phyloP scores from a whole-genome alignment of 2,888 invertebrate genomes.

The Synergus gifuensis region DNA sequence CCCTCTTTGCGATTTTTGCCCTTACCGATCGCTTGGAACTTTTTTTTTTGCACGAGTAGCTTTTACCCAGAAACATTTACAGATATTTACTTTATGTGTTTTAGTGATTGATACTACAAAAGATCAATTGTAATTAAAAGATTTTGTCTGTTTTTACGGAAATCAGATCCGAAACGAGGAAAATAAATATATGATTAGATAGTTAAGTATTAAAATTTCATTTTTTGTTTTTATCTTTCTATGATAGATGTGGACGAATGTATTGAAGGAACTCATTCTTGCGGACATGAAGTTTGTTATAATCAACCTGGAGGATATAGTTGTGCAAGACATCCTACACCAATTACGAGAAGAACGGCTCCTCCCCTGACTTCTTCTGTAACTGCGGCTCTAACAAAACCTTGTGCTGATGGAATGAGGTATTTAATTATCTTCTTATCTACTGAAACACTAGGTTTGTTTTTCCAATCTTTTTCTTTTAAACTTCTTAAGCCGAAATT shows the following conservation, averaged over 20 bases:
- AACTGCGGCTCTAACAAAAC: conserved; percentile 22
- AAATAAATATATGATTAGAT: neutral
- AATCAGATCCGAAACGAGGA: neutral
- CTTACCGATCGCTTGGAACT: neutral
- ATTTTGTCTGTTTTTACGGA: neutral
- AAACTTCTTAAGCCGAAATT: neutral
- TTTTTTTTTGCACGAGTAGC: neutral
- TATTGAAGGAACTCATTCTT: conserved; percentile 81
- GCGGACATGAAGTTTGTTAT: conserved; percentile 82
- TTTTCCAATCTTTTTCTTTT: neutral
- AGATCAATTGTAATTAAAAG: neutral
- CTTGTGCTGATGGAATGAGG: conserved; percentile 51
- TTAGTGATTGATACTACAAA: too few relatives aligned
- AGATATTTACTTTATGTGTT: too few relatives aligned
- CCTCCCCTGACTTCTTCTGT: conserved; percentile 34
- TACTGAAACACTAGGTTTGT: neutral
- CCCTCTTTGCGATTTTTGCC: neutral
- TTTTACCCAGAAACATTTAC: neutral
- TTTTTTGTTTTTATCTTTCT: neutral
- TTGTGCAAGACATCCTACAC: conserved; percentile 76
- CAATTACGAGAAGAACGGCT: conserved; percentile 61
- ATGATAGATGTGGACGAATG: conserved; percentile 89
- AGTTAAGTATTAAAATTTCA: neutral
- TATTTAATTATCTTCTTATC: conserved; percentile 23
- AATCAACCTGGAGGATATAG: conserved; percentile 85